Percentiles rank a stretch among this genome's conserved stretches.
Evolutionary conservation across 1,140 invertebrate genomes (phyloP).

Genomic region (Drosophila melanogaster): DNA sequence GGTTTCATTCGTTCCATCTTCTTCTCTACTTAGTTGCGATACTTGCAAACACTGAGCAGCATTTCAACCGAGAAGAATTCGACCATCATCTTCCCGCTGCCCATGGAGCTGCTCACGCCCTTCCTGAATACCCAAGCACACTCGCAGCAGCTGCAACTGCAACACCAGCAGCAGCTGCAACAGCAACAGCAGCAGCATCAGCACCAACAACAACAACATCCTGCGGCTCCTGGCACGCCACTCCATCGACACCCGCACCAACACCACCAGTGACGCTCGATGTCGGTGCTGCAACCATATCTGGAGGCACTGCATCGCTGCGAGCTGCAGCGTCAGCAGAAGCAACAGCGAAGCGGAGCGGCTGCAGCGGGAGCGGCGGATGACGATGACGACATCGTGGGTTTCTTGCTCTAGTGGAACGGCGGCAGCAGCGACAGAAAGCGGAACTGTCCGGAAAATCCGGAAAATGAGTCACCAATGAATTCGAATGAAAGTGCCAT

Average conservation of each 20-base stretch:
- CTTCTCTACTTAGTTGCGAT: conserved; percentile 64
- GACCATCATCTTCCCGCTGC: conserved; percentile 95
- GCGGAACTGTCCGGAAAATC: conserved; percentile 7
- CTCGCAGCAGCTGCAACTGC: conserved; percentile 26
- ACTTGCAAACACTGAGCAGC: conserved; percentile 90
- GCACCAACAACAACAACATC: conserved; percentile 46
- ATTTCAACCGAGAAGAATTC: conserved; percentile 97
- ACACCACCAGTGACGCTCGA: conserved; percentile 74
- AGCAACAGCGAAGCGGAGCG: conserved; percentile 1
- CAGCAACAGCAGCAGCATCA: conserved; percentile 65
- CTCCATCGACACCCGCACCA: conserved; percentile 63
- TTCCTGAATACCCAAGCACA: conserved; percentile 69
- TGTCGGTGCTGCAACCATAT: conserved; percentile 79
- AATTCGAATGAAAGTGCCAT: neutral
- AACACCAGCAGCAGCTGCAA: conserved; percentile 18
- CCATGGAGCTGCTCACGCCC: conserved; percentile 89
- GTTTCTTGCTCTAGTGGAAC: conserved; percentile 53
- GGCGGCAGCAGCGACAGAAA: conserved; percentile 27
- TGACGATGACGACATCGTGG: conserved; percentile 62
- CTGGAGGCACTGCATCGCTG: conserved; percentile 74
- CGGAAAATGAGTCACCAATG: conserved; percentile 6
- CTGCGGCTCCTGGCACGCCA: conserved; percentile 15
- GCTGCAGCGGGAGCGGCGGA: conserved; percentile 22
- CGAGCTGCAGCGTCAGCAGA: conserved; percentile 62
- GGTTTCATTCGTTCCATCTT: neutral